These are phyloP conservation scores for Charina bottae DNA, from an alignment of 2,113 vertebrate species.

Conservation along the genomic window DNA sequence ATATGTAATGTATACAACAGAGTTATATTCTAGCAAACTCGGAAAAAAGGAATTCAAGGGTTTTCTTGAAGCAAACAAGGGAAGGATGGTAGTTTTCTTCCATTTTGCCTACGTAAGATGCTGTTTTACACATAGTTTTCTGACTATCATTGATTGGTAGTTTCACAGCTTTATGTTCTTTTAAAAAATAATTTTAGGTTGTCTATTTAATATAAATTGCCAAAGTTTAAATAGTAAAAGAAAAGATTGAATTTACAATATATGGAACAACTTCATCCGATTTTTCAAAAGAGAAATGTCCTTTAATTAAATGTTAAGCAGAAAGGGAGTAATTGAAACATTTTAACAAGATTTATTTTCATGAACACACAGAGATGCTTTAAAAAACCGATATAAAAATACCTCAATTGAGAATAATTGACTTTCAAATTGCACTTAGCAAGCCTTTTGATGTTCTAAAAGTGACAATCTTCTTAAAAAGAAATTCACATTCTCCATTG, in stretches of 20 bases:
- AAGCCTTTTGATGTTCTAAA: neutral
- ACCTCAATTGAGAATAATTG: neutral
- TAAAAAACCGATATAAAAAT: neutral
- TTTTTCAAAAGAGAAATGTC: neutral
- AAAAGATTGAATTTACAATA: neutral
- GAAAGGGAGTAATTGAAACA: slow-evolving; percentile 12
- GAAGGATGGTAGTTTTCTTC: neutral
- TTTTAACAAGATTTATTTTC: neutral
- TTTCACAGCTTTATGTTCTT: neutral
- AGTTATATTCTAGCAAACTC: neutral
- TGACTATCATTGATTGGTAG: neutral
- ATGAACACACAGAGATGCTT: slow-evolving; percentile 33
- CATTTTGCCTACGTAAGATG: neutral
- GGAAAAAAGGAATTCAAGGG: neutral
- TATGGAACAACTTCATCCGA: neutral
- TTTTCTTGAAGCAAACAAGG: neutral
- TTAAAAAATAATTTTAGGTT: neutral
- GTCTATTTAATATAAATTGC: neutral
- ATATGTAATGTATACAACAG: neutral
- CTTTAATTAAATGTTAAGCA: neutral
- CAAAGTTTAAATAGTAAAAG: neutral
- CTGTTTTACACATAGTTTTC: neutral
- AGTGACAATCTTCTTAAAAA: neutral
- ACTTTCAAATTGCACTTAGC: slow-evolving; percentile 15
- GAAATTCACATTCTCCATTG: neutral